phyloP scores from a whole-genome alignment of 1,140 invertebrate genomes.

The Nasonia vitripennis region DNA sequence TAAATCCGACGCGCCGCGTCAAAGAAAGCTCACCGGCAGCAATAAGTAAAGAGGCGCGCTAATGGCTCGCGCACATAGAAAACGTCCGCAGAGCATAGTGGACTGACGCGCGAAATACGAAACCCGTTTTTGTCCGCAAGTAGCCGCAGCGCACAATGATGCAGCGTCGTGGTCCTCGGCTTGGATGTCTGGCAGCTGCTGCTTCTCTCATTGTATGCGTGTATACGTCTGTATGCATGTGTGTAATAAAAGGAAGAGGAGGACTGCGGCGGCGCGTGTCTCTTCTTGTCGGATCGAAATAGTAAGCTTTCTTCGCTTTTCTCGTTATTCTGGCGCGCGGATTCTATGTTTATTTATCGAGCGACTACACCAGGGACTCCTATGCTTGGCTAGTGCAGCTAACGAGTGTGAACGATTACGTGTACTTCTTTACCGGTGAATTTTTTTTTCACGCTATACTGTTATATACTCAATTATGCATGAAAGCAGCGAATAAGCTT shows the following conservation, averaged over 20 bases:
- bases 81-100: neutral
- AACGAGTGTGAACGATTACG: too few species aligned
- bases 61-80: neutral
- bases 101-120: conserved; percentile 33
- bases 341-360: too few species aligned
- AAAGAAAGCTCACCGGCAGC: neutral
- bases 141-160: conserved; percentile 3
- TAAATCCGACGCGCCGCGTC: neutral
- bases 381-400: too few species aligned
- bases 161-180: neutral
- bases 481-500: too few species aligned
- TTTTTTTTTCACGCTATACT: too few species aligned
- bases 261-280: neutral
- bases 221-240: neutral
- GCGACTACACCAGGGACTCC: too few species aligned
- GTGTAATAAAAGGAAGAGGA: neutral
- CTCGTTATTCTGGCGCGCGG: neutral
- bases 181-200: neutral
- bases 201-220: too few species aligned
- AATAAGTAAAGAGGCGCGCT: neutral
- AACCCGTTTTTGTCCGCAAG: conserved; percentile 36
- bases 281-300: neutral
- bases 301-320: neutral
- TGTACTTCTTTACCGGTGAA: too few species aligned
- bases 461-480: too few species aligned